phyloP scores from a whole-genome alignment of 2,113 vertebrate species.

The Platichthys flesus region DNA sequence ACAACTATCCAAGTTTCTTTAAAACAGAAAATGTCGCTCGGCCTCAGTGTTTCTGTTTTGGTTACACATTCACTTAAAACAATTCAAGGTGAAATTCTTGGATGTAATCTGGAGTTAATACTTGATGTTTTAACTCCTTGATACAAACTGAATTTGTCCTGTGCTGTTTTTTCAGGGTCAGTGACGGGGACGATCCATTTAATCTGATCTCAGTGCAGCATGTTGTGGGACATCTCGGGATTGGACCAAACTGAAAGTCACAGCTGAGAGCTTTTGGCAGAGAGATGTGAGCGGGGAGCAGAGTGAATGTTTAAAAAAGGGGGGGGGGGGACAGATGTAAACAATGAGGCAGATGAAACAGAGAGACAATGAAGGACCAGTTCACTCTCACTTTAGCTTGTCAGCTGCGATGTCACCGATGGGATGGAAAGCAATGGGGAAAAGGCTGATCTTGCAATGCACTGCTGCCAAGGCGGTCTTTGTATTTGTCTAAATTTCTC shows the following conservation, averaged over 20 bases:
- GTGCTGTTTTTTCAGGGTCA: neutral
- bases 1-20: neutral
- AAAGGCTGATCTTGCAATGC: too few species aligned
- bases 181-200: too few species aligned
- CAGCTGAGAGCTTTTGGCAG: conserved; percentile 19
- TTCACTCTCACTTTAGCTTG: neutral
- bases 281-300: conserved; percentile 4
- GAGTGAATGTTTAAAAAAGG: conserved; percentile 4
- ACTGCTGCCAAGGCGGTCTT: neutral
- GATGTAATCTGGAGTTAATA: neutral
- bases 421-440: neutral
- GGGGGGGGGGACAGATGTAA: conserved; percentile 9
- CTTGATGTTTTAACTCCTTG: neutral
- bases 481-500: neutral
- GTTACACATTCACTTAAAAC: neutral
- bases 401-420: neutral
- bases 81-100: too few species aligned
- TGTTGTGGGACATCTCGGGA: neutral
- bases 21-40: neutral
- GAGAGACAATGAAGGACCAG: conserved; percentile 21
- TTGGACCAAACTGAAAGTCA: conserved; percentile 3
- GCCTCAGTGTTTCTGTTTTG: neutral
- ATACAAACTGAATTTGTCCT: neutral
- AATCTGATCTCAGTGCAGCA: neutral
- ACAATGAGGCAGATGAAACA: conserved; percentile 32